A percentile compares a stretch with the other conserved stretches of the same genome.
These are phyloP conservation scores for Coenobita brevimanus DNA, from an alignment of 1,140 invertebrate species.

Conservation along the genomic window DNA sequence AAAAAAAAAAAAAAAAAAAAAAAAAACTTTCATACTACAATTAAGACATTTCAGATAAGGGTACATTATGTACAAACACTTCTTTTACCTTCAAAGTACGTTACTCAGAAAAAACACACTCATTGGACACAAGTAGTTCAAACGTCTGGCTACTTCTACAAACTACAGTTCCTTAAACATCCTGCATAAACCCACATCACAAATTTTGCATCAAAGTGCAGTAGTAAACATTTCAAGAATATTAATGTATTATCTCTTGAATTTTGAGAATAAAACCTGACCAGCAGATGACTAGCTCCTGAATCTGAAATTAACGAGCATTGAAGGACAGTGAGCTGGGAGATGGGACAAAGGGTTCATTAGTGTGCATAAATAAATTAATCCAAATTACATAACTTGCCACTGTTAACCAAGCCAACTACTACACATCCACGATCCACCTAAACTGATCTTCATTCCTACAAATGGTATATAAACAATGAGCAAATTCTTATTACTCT, in stretches of 20 bases:
- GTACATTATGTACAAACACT: too few species aligned
- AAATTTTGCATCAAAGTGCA: too few species aligned
- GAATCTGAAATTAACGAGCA: constrained; percentile 5
- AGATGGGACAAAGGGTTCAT: neutral
- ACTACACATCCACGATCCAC: constrained; percentile 15
- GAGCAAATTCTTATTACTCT: constrained; percentile 56
- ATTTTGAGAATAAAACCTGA: constrained; percentile 46
- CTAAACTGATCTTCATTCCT: constrained; percentile 26
- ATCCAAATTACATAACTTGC: neutral
- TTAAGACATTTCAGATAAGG: neutral
- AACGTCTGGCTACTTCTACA: too few species aligned
- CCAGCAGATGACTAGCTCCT: constrained; percentile 51
- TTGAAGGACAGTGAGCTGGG: too few species aligned
- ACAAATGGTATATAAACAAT: constrained; percentile 56
- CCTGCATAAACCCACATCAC: too few species aligned
- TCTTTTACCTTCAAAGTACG: too few species aligned
- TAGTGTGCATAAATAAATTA: neutral
- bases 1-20: neutral
- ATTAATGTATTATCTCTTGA: neutral
- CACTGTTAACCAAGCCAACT: constrained; percentile 11
- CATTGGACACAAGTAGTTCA: too few species aligned
- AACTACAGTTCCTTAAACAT: too few species aligned
- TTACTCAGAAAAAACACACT: too few species aligned
- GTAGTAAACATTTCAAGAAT: too few species aligned
- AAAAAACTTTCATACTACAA: too few species aligned